Evolutionary conservation across 2,113 vertebrate species (phyloP), one percentile per base, ranked within the genome.

Genomic region (Polyodon spathula): DNA sequence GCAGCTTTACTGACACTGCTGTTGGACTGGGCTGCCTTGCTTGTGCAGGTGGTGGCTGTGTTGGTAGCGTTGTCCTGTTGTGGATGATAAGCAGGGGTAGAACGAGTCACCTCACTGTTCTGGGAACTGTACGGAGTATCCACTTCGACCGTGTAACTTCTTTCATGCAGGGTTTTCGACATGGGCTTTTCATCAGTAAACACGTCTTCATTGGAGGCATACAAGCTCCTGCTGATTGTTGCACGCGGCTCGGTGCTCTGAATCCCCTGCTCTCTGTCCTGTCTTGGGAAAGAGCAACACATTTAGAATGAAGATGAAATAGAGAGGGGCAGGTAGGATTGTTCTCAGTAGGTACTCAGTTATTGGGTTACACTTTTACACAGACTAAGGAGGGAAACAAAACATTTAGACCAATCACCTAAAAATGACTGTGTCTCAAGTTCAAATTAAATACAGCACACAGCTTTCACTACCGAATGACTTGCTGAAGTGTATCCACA

Each of bases 151-250:
- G 63, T 75, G 63, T 83, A 64, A 77, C 79, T 81, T 75, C 77
- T 84, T 37, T 61, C 6, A 37, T 63, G 42, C 59, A 78, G 60
- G n/a, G 5, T 16, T 6, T 68, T 63, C 51, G 69, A 54, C 11
- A 70, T 72, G 0, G 62, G 64, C 38, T 75, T 71, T 51, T 88
- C 81, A 60, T 79, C 81, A 39, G 72, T 76, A 65, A 95, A 85
- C 9, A 88, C 80, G 44, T 92, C 80, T 0, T 90, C 84, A 1
- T 74, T 81, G 46, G 76, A 67, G 27, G 79, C 84, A 67, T 88
- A 84, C 0, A 71, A 60, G 16, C 78, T 84, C 4, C 53, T 66
- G 0, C 61, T 40, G 0, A 85, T 77, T 6, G 50, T 6, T 65
- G 62, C 78, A 59, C 5, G 64, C 46, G n/a, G n/a, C n/a, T n/a